Conservation (phyloP, 2,113 vertebrate species). For the Martes martes region DNA sequence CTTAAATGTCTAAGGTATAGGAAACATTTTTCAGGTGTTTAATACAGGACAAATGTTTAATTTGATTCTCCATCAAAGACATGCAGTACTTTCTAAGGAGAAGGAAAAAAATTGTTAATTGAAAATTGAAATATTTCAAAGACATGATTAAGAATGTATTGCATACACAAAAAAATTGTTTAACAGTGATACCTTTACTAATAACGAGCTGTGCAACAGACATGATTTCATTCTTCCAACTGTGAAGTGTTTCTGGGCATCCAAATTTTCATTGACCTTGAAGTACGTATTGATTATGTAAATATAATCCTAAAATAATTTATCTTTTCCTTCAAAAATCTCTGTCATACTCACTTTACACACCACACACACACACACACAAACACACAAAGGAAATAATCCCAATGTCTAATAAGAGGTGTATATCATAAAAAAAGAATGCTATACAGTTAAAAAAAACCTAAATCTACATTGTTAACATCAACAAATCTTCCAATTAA, state of each 20-base stretch:
- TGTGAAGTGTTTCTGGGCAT: conserved; percentile 22
- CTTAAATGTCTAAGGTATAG: conserved; percentile 2
- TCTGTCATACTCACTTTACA: conserved; percentile 45
- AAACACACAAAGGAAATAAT: not conserved
- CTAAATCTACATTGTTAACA: conserved; percentile 43
- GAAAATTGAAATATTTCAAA: conserved; percentile 26
- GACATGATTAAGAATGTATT: not conserved
- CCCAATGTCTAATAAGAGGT: conserved; percentile 38
- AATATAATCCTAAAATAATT: conserved; percentile 39
- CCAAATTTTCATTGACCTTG: conserved; percentile 45
- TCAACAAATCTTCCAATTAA: conserved; percentile 46
- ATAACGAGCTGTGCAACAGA: not conserved
- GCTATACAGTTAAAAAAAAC: conserved; percentile 39
- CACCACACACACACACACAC: not conserved
- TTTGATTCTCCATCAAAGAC: conserved; percentile 20
- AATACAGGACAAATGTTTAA: conserved; percentile 37
- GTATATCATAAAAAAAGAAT: conserved; percentile 42
- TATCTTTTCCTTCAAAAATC: conserved; percentile 50
- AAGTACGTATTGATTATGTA: conserved; percentile 11
- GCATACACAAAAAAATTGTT: conserved; percentile 19
- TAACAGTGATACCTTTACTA: conserved; percentile 28
- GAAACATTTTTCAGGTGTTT: conserved; percentile 19
- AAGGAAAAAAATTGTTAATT: not conserved
- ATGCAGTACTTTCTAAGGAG: conserved; percentile 1
- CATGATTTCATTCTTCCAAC: conserved; percentile 27